phyloP scores from a whole-genome alignment of 2,113 vertebrate species.

The Gila orcuttii region DNA sequence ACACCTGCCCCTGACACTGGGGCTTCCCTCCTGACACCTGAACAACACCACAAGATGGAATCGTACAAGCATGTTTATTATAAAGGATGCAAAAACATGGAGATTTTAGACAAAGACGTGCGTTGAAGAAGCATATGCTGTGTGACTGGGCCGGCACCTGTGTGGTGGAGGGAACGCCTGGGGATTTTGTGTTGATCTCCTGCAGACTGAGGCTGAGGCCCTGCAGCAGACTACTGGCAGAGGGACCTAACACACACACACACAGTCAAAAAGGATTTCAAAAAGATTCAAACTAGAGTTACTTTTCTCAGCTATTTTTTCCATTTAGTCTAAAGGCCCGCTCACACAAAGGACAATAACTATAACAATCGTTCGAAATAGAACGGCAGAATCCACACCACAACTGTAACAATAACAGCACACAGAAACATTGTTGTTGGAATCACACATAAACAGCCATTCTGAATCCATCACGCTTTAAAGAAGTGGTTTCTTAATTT shows the following conservation, averaged over 20 bases:
- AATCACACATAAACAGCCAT: no score
- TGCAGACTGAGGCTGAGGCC: constrained; percentile 98
- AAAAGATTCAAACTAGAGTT: not conserved
- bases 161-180: constrained; percentile 77
- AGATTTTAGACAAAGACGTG: not conserved
- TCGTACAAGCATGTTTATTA: not conserved
- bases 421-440: no score
- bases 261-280: not conserved
- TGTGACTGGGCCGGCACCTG: constrained; percentile 71
- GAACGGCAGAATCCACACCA: no score
- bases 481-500: no score
- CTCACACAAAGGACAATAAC: no score
- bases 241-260: constrained; percentile 76
- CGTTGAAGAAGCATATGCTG: not conserved
- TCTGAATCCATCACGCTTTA: no score
- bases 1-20: constrained; percentile 70
- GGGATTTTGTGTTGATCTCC: constrained; percentile 88
- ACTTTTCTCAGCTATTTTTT: no score
- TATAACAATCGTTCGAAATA: no score
- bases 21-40: constrained; percentile 81
- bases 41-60: not conserved
- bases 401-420: no score
- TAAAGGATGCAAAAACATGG: not conserved
- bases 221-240: constrained; percentile 95
- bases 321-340: no score